Evolutionary conservation across 2,888 invertebrate species (phyloP), one percentile per base, ranked within the genome.

Genomic region (Oxytorus armatus): DNA sequence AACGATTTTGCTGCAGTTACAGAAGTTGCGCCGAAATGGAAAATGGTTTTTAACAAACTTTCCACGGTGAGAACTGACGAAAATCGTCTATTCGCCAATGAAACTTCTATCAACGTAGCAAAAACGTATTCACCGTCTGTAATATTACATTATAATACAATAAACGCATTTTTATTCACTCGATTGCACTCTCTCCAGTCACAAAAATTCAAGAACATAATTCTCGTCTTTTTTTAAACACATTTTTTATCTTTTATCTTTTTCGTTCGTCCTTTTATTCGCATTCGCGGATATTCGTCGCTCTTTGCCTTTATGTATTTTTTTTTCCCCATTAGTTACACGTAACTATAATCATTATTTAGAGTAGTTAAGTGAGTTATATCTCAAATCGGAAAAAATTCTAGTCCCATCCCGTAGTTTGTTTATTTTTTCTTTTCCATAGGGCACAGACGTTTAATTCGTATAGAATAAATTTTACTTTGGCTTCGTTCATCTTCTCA

Each of bases 381-480:
- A 65, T 44, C 55, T 39, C 61, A 53, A 55, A 69, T 69, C 42
- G 39, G 44, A 77, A 72, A 51, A 77, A 65, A 49, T 53, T 36
- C 23, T 68, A 53, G 51, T 74, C 49, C 18, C 4, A 39, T 14
- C n/a, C 36, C n/a, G 29, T 18, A 44, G 33, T 25, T 66, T 47
- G 44, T 49, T 63, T 55, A n/a, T 53, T 68, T 29, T 63, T 70
- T 57, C 53, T 76, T 51, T 39, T 11, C 57, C 42, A 39, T 29
- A 33, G 59, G 44, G 65, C 63, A 61, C 44, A 29, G 39, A 47
- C 47, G 57, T 51, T 59, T 70, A 59, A 73, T 61, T 65, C 74
- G 33, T 73, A 75, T 49, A 3, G 42, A 61, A 72, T 81, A 73
- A 63, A 79, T 77, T 75, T 76, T 53, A 57, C 42, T 80, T 73